These are phyloP conservation scores for Melanotaenia nigrans DNA, from an alignment of 2,797 vertebrate species.

Conservation along the genomic window DNA sequence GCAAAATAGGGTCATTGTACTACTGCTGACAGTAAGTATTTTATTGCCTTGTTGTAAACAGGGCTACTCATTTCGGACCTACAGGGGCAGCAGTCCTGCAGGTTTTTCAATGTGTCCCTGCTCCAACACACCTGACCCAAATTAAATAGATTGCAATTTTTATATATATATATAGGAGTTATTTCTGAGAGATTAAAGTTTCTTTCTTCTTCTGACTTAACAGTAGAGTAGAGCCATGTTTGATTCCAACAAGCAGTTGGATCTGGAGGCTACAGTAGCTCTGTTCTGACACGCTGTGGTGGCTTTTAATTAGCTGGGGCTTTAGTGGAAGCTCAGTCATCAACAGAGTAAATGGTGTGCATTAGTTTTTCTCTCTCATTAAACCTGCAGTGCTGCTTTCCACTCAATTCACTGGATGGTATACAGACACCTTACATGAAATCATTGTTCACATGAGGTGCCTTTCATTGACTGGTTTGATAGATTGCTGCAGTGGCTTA, in stretches of 20 bases:
- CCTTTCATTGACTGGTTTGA: slow-evolving; percentile 13
- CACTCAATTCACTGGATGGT: slow-evolving; percentile 8
- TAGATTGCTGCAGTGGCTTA: slow-evolving; percentile 12
- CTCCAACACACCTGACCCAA: not conserved
- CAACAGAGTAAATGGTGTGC: not conserved
- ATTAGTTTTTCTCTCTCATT: slow-evolving; percentile 49
- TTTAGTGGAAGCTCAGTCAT: not conserved
- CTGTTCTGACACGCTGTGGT: slow-evolving; percentile 17
- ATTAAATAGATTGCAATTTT: not conserved
- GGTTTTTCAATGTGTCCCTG: not conserved
- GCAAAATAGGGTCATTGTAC: too few relatives aligned
- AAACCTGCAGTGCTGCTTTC: slow-evolving; percentile 45
- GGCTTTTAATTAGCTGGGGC: slow-evolving; percentile 63
- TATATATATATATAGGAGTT: too few relatives aligned
- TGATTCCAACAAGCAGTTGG: not conserved
- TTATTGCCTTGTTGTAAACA: not conserved
- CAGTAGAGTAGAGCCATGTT: not conserved
- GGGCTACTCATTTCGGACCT: not conserved
- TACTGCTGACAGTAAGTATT: not conserved
- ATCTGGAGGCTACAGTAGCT: not conserved
- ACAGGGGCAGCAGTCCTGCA: not conserved
- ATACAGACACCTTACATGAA: slow-evolving; percentile 21
- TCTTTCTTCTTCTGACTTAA: not conserved
- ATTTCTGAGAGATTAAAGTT: not conserved
- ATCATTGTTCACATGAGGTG: slow-evolving; percentile 24